These are phyloP conservation scores for Lysandra bellargus DNA, from an alignment of 2,888 invertebrate genomes.

Conservation along the genomic window DNA sequence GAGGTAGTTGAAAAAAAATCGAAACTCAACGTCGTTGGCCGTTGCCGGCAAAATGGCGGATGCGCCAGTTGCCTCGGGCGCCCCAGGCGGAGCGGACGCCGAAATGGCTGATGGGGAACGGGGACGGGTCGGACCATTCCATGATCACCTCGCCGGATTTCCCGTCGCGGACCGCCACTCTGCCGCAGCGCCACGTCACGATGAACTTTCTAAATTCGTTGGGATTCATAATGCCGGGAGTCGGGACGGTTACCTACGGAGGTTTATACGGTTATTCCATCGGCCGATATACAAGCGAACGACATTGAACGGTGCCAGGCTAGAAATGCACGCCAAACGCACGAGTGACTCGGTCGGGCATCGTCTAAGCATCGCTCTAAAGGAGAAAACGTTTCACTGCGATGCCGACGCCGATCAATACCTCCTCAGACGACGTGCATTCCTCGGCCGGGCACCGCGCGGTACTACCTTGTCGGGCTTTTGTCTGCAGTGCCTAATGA, in stretches of 20 bases:
- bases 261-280: slow-evolving; percentile 46
- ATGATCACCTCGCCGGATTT: slow-evolving; percentile 74
- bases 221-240: slow-evolving; percentile 79
- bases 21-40: slow-evolving; percentile 70
- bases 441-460: not conserved
- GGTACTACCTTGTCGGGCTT: slow-evolving; percentile 82
- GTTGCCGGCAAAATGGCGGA: slow-evolving; percentile 61
- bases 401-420: not conserved
- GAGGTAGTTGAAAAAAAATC: slow-evolving; percentile 35
- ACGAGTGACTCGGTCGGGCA: not conserved
- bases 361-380: not conserved
- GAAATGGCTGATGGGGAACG: slow-evolving; percentile 81
- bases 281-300: slow-evolving; percentile 33
- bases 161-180: slow-evolving; percentile 73
- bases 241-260: slow-evolving; percentile 79
- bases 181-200: slow-evolving; percentile 80
- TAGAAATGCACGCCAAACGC: not conserved
- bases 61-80: slow-evolving; percentile 83
- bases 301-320: slow-evolving; percentile 37
- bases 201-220: slow-evolving; percentile 79
- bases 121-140: slow-evolving; percentile 82
- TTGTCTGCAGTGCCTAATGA: slow-evolving; percentile 82
- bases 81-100: slow-evolving; percentile 84
- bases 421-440: not conserved
- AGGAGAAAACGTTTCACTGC: not conserved